Percentiles rank a stretch among this genome's conserved stretches.
Conservation (phyloP, 2,888 invertebrate genomes). For the Charanyca ferruginea region DNA sequence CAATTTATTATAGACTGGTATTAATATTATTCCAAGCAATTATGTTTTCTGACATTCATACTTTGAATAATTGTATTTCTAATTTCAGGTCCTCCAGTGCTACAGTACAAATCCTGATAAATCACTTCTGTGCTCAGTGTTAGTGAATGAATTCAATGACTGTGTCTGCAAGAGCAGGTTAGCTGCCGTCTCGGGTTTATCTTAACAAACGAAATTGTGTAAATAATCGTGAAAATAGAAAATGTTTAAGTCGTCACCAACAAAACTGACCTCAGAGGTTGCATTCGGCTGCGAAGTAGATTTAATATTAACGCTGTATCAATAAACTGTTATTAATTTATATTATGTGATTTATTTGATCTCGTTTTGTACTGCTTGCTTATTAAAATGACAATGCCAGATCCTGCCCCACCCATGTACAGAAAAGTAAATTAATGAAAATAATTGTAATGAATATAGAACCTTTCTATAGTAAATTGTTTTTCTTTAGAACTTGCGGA, state of each 20-base stretch:
- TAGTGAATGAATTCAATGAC: slow-evolving; percentile 89
- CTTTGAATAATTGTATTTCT: slow-evolving; percentile 6
- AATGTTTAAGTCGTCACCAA: slow-evolving; percentile 63
- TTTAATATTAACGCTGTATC: slow-evolving; percentile 86
- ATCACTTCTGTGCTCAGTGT: slow-evolving; percentile 86
- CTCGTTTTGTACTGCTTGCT: neutral
- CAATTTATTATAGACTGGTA: no score
- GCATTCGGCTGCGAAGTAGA: slow-evolving; percentile 73
- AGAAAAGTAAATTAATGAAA: no score
- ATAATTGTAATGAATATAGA: no score
- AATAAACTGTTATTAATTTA: slow-evolving; percentile 88
- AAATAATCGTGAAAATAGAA: slow-evolving; percentile 69
- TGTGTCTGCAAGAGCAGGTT: slow-evolving; percentile 89
- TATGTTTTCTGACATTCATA: no score
- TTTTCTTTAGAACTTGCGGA: no score
- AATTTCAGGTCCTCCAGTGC: slow-evolving; percentile 86
- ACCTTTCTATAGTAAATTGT: no score
- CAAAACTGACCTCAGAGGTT: slow-evolving; percentile 68
- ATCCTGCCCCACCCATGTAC: no score
- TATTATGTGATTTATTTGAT: slow-evolving; percentile 66
- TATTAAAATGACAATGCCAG: no score
- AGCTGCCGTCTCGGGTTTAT: slow-evolving; percentile 82
- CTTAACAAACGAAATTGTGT: slow-evolving; percentile 73
- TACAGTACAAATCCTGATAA: slow-evolving; percentile 86
- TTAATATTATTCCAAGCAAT: no score